These are phyloP conservation scores for Montipora sp. DNA, from an alignment of 64 coral and sea anemone species.

Conservation along the genomic window DNA sequence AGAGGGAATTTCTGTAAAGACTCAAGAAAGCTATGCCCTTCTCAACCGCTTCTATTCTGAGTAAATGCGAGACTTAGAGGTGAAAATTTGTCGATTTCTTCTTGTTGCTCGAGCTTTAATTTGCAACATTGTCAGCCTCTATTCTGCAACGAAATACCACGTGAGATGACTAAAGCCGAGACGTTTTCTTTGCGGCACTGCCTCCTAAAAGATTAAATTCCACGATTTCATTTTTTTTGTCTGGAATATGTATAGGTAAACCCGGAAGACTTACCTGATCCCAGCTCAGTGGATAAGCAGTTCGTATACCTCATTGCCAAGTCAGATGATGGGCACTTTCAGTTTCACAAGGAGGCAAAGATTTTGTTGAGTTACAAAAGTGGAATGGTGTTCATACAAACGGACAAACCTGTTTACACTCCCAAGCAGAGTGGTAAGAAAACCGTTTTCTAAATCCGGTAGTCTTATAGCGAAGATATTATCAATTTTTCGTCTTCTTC, in stretches of 20 bases:
- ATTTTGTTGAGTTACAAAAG: constrained; percentile 65
- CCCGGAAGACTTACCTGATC: constrained; percentile 63
- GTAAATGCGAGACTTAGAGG: too few species aligned
- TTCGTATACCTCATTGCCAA: constrained; percentile 82
- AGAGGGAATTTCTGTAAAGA: too few species aligned
- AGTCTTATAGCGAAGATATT: too few species aligned
- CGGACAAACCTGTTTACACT: constrained; percentile 82
- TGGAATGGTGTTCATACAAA: constrained; percentile 73
- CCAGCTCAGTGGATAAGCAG: constrained; percentile 42
- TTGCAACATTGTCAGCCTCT: too few species aligned
- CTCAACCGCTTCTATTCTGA: too few species aligned
- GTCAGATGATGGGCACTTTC: constrained; percentile 61
- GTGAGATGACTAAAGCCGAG: too few species aligned
- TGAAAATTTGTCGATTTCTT: too few species aligned
- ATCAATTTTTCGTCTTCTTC: too few species aligned
- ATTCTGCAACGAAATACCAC: too few species aligned
- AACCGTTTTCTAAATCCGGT: neutral
- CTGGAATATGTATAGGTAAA: constrained; percentile 35
- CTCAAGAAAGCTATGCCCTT: too few species aligned
- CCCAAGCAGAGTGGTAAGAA: constrained; percentile 63
- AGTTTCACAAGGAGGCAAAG: constrained; percentile 68
- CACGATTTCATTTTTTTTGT: neutral
- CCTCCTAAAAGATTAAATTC: neutral
- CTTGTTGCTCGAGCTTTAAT: too few species aligned
- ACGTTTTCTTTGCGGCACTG: too few species aligned